A percentile compares a stretch with the other conserved stretches of the same genome.
Conservation (phyloP, 2,888 invertebrate genomes). For the Drosophila testacea region DNA sequence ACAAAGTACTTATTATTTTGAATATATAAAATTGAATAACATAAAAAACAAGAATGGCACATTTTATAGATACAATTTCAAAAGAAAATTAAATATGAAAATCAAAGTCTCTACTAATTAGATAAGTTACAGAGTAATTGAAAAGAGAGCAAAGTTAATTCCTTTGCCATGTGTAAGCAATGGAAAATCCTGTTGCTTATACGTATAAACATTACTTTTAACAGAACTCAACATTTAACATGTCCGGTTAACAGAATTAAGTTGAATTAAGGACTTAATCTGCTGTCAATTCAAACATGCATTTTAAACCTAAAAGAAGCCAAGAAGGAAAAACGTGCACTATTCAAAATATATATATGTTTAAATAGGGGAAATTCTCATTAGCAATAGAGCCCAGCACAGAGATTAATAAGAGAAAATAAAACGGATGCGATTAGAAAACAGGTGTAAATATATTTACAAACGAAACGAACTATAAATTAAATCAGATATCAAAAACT, state of each 20-base stretch:
- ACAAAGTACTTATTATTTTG: not conserved
- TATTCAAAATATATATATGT: not conserved
- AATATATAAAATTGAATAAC: too few relatives aligned
- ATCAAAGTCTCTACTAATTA: not conserved
- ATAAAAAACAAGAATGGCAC: too few relatives aligned
- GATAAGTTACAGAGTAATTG: not conserved
- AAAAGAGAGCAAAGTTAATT: not conserved
- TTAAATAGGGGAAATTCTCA: not conserved
- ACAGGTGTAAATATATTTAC: constrained; percentile 51
- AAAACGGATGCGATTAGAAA: constrained; percentile 53
- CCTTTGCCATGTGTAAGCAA: not conserved
- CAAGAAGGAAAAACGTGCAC: constrained; percentile 12
- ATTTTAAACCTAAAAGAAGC: not conserved
- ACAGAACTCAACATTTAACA: not conserved
- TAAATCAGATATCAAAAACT: constrained; percentile 14
- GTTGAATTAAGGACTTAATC: too few relatives aligned
- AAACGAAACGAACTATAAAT: constrained; percentile 19
- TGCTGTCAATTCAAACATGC: not conserved
- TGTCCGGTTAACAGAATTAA: not conserved
- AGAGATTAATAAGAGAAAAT: constrained; percentile 34
- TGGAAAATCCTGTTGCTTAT: not conserved
- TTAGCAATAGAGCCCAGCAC: constrained; percentile 28
- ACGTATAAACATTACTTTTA: too few relatives aligned
- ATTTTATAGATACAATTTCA: not conserved
- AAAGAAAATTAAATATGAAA: not conserved